phyloP scores from a whole-genome alignment of 2,888 invertebrate genomes.

The Drosophila recens region DNA sequence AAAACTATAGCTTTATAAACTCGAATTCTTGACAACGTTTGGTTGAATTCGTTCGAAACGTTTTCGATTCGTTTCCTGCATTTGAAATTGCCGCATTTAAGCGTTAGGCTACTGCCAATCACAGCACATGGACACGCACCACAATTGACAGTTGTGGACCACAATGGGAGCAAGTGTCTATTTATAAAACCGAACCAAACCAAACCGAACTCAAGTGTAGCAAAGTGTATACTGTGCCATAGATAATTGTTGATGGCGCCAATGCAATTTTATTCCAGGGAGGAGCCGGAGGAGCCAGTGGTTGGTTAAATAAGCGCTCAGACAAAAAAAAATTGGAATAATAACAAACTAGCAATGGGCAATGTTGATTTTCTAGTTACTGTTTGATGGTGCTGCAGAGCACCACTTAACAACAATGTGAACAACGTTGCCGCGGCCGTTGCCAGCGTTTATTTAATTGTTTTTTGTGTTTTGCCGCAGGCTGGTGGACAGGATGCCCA shows the following conservation, averaged over 20 bases:
- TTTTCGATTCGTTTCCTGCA: constrained; percentile 55
- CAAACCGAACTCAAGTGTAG: constrained; percentile 7
- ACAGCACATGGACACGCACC: constrained; percentile 39
- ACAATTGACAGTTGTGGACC: constrained; percentile 68
- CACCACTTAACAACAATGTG: constrained; percentile 41
- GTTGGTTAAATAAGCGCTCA: constrained; percentile 47
- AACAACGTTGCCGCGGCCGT: constrained; percentile 12
- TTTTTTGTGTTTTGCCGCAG: constrained; percentile 37
- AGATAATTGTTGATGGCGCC: constrained; percentile 77
- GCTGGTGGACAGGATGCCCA: constrained; percentile 58
- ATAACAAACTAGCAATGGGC: constrained; percentile 58
- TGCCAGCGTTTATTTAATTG: constrained; percentile 63
- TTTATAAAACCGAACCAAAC: constrained; percentile 61
- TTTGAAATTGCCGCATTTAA: constrained; percentile 19
- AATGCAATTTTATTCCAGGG: constrained; percentile 47
- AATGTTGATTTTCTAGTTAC: constrained; percentile 63
- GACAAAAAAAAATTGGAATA: constrained; percentile 50
- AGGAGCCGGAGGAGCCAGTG: constrained; percentile 22
- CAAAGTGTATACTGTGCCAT: constrained; percentile 24
- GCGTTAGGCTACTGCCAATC: constrained; percentile 35
- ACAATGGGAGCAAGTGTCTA: constrained; percentile 63
- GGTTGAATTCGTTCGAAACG: not conserved
- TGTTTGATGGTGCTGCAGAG: constrained; percentile 27
- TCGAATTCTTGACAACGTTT: constrained; percentile 41
- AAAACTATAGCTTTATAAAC: constrained; percentile 34